Conservation (phyloP, 2,888 invertebrate genomes). For the Tetheella fluctuosa region DNA sequence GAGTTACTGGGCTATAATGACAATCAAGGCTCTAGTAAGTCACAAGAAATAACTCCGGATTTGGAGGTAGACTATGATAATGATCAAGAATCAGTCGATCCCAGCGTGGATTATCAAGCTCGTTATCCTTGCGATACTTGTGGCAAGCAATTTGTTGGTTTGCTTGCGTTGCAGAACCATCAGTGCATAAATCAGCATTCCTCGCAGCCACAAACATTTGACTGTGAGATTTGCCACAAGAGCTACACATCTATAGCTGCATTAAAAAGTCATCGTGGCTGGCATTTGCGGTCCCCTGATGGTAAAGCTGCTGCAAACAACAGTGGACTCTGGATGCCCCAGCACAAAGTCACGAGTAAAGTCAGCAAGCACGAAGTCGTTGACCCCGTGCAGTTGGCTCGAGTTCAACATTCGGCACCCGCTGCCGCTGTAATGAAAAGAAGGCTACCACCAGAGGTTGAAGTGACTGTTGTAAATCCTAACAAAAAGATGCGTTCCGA, state of each 20-base stretch:
- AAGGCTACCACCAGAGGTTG: slow-evolving; percentile 78
- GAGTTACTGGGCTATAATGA: slow-evolving; percentile 78
- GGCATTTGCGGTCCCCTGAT: slow-evolving; percentile 86
- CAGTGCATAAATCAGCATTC: slow-evolving; percentile 75
- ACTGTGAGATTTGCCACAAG: slow-evolving; percentile 87
- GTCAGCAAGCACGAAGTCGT: slow-evolving; percentile 79
- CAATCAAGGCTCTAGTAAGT: slow-evolving; percentile 68
- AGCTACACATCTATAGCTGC: slow-evolving; percentile 87
- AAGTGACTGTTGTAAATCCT: slow-evolving; percentile 80
- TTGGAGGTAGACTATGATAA: slow-evolving; percentile 68
- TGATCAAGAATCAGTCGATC: slow-evolving; percentile 66
- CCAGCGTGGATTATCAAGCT: slow-evolving; percentile 75
- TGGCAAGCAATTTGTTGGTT: slow-evolving; percentile 81
- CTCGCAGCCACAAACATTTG: slow-evolving; percentile 74
- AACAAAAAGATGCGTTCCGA: slow-evolving; percentile 78
- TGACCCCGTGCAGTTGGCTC: slow-evolving; percentile 61
- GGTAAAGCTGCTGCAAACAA: slow-evolving; percentile 82
- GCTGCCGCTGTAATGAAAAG: slow-evolving; percentile 61
- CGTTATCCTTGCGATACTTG: slow-evolving; percentile 83
- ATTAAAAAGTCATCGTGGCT: slow-evolving; percentile 87
- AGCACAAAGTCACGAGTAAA: slow-evolving; percentile 80
- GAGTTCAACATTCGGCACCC: slow-evolving; percentile 54
- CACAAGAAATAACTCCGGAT: slow-evolving; percentile 60
- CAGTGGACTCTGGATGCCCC: slow-evolving; percentile 81
- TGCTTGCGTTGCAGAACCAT: slow-evolving; percentile 81